Evolutionary conservation across 1,140 invertebrate species (phyloP).

Genomic region (Lepidurus packardi): DNA sequence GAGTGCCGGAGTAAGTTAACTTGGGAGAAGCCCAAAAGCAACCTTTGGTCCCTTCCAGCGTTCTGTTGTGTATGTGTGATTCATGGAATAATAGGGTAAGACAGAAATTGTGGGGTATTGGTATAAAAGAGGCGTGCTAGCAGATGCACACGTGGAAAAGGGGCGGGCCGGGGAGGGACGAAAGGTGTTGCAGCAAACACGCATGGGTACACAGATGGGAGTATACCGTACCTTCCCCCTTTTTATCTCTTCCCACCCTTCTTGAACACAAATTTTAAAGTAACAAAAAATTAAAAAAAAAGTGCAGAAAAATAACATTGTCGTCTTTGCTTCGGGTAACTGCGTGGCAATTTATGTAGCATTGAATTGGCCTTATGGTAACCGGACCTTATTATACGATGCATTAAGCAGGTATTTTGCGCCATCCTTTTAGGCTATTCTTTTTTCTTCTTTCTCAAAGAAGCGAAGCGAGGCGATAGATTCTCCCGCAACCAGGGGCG

Average conservation of each 20-base stretch:
- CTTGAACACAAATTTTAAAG: not conserved
- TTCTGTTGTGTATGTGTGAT: not conserved
- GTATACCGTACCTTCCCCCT: not conserved
- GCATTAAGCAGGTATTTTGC: not conserved
- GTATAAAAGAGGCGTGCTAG: slow-evolving; percentile 13
- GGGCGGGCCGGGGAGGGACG: slow-evolving; percentile 4
- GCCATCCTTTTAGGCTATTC: not conserved
- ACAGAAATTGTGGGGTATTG: slow-evolving; percentile 19
- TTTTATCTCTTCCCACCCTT: not conserved
- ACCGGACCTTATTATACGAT: not conserved
- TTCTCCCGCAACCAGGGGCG: not conserved
- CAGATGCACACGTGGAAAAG: slow-evolving; percentile 14
- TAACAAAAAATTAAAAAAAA: not conserved
- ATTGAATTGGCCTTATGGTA: not conserved
- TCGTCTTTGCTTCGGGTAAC: too few species aligned
- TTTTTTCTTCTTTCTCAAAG: not conserved
- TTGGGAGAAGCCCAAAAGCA: not conserved
- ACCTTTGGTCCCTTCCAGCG: slow-evolving; percentile 12
- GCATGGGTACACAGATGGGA: slow-evolving; percentile 17
- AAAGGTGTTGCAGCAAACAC: slow-evolving; percentile 19
- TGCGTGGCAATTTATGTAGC: too few species aligned
- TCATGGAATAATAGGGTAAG: slow-evolving; percentile 22
- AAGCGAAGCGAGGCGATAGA: not conserved
- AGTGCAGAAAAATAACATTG: too few species aligned
- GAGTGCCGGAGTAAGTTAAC: not conserved